A percentile compares a stretch with the other conserved stretches of the same genome.
phyloP scores from a whole-genome alignment of 1,140 invertebrate genomes.

The Penaeus chinensis region DNA sequence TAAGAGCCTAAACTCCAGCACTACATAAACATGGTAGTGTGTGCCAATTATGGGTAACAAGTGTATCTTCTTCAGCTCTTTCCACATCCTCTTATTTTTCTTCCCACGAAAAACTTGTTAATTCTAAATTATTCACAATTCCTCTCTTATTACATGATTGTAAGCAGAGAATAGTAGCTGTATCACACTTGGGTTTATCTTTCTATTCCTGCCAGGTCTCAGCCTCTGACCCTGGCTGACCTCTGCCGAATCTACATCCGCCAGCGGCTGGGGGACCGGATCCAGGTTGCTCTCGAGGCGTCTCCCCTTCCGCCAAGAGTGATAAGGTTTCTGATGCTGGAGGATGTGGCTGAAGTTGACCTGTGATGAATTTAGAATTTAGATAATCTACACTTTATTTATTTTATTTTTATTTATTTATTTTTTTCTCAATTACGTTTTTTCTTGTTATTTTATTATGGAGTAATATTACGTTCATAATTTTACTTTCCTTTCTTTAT shows the following conservation, averaged over 20 bases:
- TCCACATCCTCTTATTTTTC: no score
- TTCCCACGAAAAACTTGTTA: conserved; percentile 20
- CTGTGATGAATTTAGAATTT: conserved; percentile 29
- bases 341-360: conserved; percentile 64
- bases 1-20: no score
- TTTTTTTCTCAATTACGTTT: no score
- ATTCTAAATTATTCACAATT: conserved; percentile 66
- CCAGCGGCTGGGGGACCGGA: conserved; percentile 63
- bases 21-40: no score
- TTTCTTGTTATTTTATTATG: no score
- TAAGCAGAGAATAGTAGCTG: conserved; percentile 31
- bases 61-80: no score
- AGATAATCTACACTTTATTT: conserved; percentile 13
- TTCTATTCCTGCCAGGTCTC: conserved; percentile 67
- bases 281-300: conserved; percentile 66
- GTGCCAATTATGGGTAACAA: no score
- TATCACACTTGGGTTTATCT: background rate
- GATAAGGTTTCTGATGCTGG: conserved; percentile 65
- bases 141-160: conserved; percentile 63
- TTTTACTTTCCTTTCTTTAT: no score
- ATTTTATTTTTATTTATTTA: background rate
- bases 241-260: conserved; percentile 69
- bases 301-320: conserved; percentile 67
- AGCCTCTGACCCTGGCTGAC: conserved; percentile 70
- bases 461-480: no score